These are phyloP conservation scores for Eufriesea mexicana DNA, from an alignment of 1,140 invertebrate species.

Conservation along the genomic window DNA sequence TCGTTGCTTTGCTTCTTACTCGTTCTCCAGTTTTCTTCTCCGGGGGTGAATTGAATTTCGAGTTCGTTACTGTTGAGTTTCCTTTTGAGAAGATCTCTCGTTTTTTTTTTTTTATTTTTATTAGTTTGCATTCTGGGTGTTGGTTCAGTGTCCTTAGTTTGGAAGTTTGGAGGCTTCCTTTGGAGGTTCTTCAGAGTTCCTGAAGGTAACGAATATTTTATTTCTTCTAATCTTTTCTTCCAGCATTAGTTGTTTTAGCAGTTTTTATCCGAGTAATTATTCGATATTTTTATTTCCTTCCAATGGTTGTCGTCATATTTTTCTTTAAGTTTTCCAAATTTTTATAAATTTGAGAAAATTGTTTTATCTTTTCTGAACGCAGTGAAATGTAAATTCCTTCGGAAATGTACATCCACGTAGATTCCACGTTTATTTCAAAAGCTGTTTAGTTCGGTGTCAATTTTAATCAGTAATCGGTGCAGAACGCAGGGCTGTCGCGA, in stretches of 20 bases:
- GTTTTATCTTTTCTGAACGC: background rate
- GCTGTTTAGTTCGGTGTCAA: too few relatives aligned
- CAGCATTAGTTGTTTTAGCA: too few relatives aligned
- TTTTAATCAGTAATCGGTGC: constrained; percentile 32
- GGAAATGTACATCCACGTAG: background rate
- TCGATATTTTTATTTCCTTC: background rate
- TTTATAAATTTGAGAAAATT: background rate
- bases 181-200: background rate
- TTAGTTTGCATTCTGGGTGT: background rate
- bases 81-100: background rate
- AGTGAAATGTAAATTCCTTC: background rate
- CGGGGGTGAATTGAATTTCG: background rate
- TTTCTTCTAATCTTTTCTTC: background rate
- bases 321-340: background rate
- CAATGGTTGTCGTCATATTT: too few relatives aligned
- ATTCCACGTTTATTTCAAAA: background rate
- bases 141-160: background rate
- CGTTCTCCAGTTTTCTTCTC: background rate
- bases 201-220: background rate
- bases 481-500: constrained; percentile 69
- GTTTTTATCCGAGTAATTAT: background rate
- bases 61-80: background rate
- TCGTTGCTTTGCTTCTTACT: background rate
- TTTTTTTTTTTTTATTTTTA: too few relatives aligned
- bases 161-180: background rate